Evolutionary conservation across 1,140 invertebrate species (phyloP).

Genomic region (Hormaphis cornu): DNA sequence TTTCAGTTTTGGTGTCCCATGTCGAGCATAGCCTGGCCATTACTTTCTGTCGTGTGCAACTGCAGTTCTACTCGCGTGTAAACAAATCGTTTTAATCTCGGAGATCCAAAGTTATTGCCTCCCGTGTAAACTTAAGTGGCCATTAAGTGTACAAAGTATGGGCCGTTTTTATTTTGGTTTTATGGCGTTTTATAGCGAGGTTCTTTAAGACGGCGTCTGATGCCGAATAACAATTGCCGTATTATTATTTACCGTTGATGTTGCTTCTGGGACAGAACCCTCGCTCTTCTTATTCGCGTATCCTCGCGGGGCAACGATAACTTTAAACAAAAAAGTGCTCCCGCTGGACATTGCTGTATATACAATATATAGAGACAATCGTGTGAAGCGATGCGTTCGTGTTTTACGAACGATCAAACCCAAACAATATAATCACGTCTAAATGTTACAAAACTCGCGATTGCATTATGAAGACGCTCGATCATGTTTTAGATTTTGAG

Average conservation of each 20-base stretch:
- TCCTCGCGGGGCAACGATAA: too few relatives aligned
- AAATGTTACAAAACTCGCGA: too few relatives aligned
- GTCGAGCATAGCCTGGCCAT: neutral
- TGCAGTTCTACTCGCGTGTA: too few relatives aligned
- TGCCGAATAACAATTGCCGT: conserved; percentile 15
- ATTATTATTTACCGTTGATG: too few relatives aligned
- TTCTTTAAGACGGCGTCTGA: conserved; percentile 9
- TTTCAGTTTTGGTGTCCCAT: too few relatives aligned
- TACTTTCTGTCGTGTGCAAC: conserved; percentile 2
- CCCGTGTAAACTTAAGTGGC: conserved; percentile 24
- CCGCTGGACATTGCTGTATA: neutral
- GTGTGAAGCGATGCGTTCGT: neutral
- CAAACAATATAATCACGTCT: too few relatives aligned
- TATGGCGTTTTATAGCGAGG: conserved; percentile 12
- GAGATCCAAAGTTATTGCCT: conserved; percentile 4
- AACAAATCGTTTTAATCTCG: conserved; percentile 21
- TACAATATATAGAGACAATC: too few relatives aligned
- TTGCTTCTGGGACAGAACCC: neutral
- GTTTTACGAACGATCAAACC: too few relatives aligned
- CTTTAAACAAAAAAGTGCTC: neutral
- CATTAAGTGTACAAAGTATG: conserved; percentile 14
- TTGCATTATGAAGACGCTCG: too few relatives aligned
- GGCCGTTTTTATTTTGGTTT: conserved; percentile 21
- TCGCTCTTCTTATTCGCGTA: too few relatives aligned
- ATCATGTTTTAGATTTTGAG: too few relatives aligned